Evolutionary conservation across 1,140 invertebrate genomes (phyloP).

Genomic region (Whitmania pigra): DNA sequence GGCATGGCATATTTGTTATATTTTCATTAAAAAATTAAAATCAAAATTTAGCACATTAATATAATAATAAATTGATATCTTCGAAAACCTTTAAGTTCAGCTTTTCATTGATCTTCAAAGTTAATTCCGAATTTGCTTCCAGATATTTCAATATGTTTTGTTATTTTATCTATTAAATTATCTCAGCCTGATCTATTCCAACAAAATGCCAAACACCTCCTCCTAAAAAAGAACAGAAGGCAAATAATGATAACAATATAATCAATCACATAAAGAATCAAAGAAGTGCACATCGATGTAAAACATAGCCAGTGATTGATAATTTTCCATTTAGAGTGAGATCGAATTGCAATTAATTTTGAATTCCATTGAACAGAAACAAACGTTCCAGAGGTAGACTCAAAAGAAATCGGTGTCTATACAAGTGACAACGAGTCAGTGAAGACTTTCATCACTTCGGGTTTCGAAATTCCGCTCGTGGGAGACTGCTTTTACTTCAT

Average conservation of each 20-base stretch:
- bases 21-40: background rate
- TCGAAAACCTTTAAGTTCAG: background rate
- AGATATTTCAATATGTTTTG: no score
- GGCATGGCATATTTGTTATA: conserved; percentile 23
- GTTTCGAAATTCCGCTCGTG: conserved; percentile 28
- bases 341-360: background rate
- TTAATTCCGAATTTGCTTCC: no score
- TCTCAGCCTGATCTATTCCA: no score
- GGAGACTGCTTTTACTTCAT: conserved; percentile 32
- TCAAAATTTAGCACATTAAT: no score
- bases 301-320: background rate
- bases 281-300: background rate
- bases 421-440: conserved; percentile 27
- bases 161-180: no score
- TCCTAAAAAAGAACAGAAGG: no score
- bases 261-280: no score
- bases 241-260: no score
- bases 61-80: background rate
- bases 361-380: background rate
- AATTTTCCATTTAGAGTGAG: background rate
- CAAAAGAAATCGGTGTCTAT: conserved; percentile 25
- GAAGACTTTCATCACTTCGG: conserved; percentile 30
- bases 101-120: background rate
- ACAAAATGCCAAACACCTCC: no score
- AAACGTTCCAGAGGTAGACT: conserved; percentile 28